A percentile compares a stretch with the other conserved stretches of the same genome.
phyloP scores from a whole-genome alignment of 2,888 invertebrate species.

The Orchestes rusci region DNA sequence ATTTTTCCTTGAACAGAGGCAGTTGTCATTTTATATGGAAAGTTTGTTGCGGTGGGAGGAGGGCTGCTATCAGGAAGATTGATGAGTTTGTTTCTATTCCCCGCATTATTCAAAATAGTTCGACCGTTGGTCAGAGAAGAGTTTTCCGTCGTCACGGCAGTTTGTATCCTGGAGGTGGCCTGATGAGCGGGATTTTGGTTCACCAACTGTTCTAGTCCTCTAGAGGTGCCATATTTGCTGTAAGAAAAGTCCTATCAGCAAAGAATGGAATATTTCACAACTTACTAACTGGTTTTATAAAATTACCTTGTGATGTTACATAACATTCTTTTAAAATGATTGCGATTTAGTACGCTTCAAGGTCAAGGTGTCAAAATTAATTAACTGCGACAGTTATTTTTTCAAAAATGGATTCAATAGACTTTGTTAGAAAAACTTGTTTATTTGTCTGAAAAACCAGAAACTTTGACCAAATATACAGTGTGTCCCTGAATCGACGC shows the following conservation, averaged over 20 bases:
- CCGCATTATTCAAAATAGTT: slow-evolving; percentile 24
- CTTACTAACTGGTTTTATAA: too few species aligned
- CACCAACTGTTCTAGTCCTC: slow-evolving; percentile 30
- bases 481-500: too few species aligned
- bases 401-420: too few species aligned
- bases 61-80: slow-evolving; percentile 13
- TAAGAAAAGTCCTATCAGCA: not conserved
- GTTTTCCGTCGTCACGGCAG: slow-evolving; percentile 31
- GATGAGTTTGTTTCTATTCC: slow-evolving; percentile 20
- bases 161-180: slow-evolving; percentile 35
- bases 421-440: too few species aligned
- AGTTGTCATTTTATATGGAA: slow-evolving; percentile 69
- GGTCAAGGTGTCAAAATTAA: too few species aligned
- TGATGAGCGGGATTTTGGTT: slow-evolving; percentile 44
- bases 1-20: slow-evolving; percentile 73
- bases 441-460: too few species aligned
- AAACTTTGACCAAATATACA: too few species aligned
- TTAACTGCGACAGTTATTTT: too few species aligned
- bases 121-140: slow-evolving; percentile 36
- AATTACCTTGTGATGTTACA: too few species aligned
- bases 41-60: slow-evolving; percentile 49
- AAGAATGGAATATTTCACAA: too few species aligned
- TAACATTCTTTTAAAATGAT: too few species aligned
- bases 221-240: slow-evolving; percentile 9
- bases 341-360: too few species aligned